Base-by-base conservation (phyloP, 2,888 invertebrate genomes). In the Hydriomena furcata region DNA sequence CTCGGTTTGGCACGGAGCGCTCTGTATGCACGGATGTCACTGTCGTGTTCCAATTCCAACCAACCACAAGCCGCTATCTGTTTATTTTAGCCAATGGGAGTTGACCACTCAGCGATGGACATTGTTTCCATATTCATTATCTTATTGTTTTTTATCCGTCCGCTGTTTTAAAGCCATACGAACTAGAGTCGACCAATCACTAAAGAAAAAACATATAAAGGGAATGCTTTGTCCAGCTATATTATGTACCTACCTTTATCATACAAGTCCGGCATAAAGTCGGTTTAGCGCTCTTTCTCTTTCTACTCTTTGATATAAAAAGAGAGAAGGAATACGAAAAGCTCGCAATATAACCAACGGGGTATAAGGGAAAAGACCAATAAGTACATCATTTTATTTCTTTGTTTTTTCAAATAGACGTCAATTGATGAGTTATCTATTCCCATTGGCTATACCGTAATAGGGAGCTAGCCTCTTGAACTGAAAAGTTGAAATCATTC, bases 1-100 rank as follows among this genome's bases (percentile, higher is more conserved):
- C 83, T 84, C 76, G 73, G 80, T 82, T 85, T 85, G 86, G 82
- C 86, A 84, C 84, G 76, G 80, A 80, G 84, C 83, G 73, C 68
- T 71, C 65, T 71, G 69, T 76, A 70, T 74, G 80, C 76, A 79
- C 81, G 75, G 65, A 67, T 50, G 70, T 74, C 51, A 45, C 52
- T 49, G 42, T 38, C 48, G 44, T 42, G 44, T 52, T 42, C 36
- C 42, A 45, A 23, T 52, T 42, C 36, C 42, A 45, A 23, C 11
- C 46, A 37, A 23, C 32, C 32, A 17, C 17, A 37, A 10, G 12
- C 13, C 28, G 5, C 21, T 20, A 10, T 13, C 2, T 11, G 6
- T 12, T 36, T 31, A 25, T 10, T 12, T 13, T 31, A 37, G 17
- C 45, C 24, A 37, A 37, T 45, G 30, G 11, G 24, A 36, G 8